Evolutionary conservation across 92 coral and sea anemone genomes (phyloP).

Genomic region (Palythoa heliodiscus): DNA sequence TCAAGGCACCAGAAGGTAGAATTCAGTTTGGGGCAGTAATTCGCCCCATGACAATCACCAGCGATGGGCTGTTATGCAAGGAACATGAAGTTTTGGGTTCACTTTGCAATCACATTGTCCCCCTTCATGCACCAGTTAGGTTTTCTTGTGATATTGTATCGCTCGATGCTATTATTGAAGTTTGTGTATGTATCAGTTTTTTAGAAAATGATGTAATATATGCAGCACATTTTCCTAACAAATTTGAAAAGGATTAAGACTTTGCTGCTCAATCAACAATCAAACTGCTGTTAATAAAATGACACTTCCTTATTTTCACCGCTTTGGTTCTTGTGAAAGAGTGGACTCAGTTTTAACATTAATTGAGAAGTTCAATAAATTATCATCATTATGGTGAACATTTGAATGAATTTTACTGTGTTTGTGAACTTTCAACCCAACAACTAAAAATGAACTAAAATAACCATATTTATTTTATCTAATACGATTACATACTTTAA

Average conservation of each 20-base stretch:
- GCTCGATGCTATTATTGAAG: slow-evolving; percentile 42
- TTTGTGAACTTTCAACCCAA: neutral
- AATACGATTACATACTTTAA: too few species aligned
- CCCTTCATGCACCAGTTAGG: slow-evolving; percentile 42
- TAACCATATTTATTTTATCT: too few species aligned
- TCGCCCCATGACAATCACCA: slow-evolving; percentile 17
- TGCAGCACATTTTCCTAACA: slow-evolving; percentile 58
- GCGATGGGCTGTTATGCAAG: slow-evolving; percentile 27
- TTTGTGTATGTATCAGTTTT: slow-evolving; percentile 51
- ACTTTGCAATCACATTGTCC: slow-evolving; percentile 40
- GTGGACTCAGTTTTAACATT: slow-evolving; percentile 1
- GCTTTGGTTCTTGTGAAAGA: neutral
- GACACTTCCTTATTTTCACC: neutral
- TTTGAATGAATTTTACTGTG: slow-evolving; percentile 9
- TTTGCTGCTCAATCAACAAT: neutral
- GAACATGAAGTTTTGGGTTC: slow-evolving; percentile 47
- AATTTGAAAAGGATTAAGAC: slow-evolving; percentile 40
- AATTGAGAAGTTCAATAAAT: neutral
- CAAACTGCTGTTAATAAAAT: neutral
- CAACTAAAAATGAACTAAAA: neutral
- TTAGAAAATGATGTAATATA: slow-evolving; percentile 47
- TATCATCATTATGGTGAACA: neutral
- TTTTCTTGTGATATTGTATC: slow-evolving; percentile 17
- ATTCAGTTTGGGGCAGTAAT: slow-evolving; percentile 40
- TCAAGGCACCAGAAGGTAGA: slow-evolving; percentile 38